Base-by-base conservation (phyloP, 64 coral and sea anemone species). In the Montipora sp. region DNA sequence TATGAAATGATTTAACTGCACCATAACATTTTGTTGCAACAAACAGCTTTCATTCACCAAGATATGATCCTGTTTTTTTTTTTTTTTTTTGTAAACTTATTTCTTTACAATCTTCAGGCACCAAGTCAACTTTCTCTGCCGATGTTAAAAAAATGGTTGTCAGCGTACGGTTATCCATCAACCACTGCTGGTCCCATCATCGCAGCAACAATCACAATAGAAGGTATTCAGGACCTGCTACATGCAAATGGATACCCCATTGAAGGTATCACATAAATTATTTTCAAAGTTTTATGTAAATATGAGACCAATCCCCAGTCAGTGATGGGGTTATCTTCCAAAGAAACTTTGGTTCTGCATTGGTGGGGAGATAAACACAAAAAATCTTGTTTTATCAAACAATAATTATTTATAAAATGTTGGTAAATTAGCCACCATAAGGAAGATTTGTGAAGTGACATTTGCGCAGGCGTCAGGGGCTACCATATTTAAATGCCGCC, bases 201-300 rank as follows among this genome's bases (percentile, higher is more conserved):
- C 11, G 98, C 98, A 1, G 92, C 92, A 3, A 99, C 98, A 47
- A 94, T 99, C 15, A 99, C 94, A 46, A 58, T 99, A 3, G 98
- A 99, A 92, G 94, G 94, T 15, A 99, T 99, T 71, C 94, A 99
- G 63, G 90, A 92, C 24, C 10, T 96, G 36, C 68, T 99, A 0
- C 90, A 91, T 87, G 77, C 92, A 53, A 93, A 87, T 75, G 96
- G 96, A 21, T 98, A 83, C 19, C 79, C 94, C 8, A 95, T 98
- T 23, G 94, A 93, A 55, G 89, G 96, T 98, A 81, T 63, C 8
- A 92, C 57, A 69, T 79, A 1, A 6, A 23, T 20, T 19, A 16
- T 82, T n/a, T 74, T 53, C 0, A 24, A 18, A 19, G 22, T 80
- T 55, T 61, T 44, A 19, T 19, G 16, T 70, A 3, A 18, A 19